These are phyloP conservation scores for Pandemis cinnamomeana DNA, from an alignment of 2,888 invertebrate species.

Conservation along the genomic window DNA sequence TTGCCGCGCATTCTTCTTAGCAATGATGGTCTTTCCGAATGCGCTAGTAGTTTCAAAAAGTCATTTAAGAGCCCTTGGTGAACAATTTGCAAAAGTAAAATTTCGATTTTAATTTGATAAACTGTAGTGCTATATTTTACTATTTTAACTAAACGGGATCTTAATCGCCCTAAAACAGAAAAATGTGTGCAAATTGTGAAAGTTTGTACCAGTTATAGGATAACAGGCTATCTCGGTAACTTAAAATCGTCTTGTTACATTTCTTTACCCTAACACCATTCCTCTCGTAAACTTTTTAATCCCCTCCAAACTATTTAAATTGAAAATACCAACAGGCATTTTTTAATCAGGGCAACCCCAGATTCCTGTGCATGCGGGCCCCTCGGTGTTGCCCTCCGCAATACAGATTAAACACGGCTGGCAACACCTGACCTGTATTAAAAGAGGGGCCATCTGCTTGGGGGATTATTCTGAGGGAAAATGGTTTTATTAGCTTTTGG, in stretches of 20 bases:
- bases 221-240: not conserved
- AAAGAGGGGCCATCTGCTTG: slow-evolving; percentile 40
- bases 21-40: too few species aligned
- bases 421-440: slow-evolving; percentile 41
- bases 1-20: too few species aligned
- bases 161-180: too few species aligned
- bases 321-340: slow-evolving; percentile 38
- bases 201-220: too few species aligned
- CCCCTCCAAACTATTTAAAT: slow-evolving; percentile 37
- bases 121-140: too few species aligned
- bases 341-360: slow-evolving; percentile 37
- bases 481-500: slow-evolving; percentile 28
- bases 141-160: too few species aligned
- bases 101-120: too few species aligned
- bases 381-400: slow-evolving; percentile 11
- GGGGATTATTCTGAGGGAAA: slow-evolving; percentile 19
- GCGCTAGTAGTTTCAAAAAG: too few species aligned
- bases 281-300: slow-evolving; percentile 6
- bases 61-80: too few species aligned
- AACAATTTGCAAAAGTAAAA: too few species aligned
- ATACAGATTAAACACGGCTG: slow-evolving; percentile 36
- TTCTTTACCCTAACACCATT: not conserved
- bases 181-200: too few species aligned
- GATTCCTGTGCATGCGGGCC: slow-evolving; percentile 35
- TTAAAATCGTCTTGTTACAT: not conserved